These are phyloP conservation scores for Eupeodes latifasciatus DNA, from an alignment of 2,888 invertebrate genomes.

Conservation along the genomic window DNA sequence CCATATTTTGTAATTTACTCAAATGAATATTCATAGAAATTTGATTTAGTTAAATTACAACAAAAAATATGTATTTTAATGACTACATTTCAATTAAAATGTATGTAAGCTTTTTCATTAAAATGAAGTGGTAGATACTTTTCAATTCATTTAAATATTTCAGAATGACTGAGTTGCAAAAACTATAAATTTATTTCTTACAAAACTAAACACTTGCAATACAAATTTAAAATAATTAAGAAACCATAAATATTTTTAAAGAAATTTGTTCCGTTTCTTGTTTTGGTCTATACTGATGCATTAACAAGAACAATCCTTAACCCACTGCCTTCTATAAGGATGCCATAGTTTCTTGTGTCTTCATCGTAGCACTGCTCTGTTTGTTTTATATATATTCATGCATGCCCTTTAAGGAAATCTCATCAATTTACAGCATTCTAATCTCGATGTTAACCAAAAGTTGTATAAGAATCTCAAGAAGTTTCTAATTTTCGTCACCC, in stretches of 20 bases:
- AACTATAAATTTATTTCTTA: background rate
- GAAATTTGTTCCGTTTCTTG: slow-evolving; percentile 1
- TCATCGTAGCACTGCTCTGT: slow-evolving; percentile 22
- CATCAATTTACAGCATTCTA: slow-evolving; percentile 70
- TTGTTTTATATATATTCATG: background rate
- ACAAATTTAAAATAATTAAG: slow-evolving; percentile 57
- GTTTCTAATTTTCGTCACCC: slow-evolving; percentile 43
- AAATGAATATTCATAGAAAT: background rate
- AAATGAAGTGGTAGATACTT: background rate
- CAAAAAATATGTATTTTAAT: background rate
- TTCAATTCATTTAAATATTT: background rate
- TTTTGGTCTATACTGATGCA: background rate
- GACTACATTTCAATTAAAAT: slow-evolving; percentile 13
- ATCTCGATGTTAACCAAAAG: slow-evolving; percentile 49
- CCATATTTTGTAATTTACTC: too few relatives aligned
- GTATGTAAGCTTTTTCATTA: background rate
- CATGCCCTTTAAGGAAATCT: slow-evolving; percentile 39
- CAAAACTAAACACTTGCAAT: slow-evolving; percentile 34
- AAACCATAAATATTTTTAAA: slow-evolving; percentile 48
- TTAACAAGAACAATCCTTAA: too few relatives aligned
- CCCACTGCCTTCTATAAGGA: background rate
- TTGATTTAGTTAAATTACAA: background rate
- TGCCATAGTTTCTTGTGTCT: slow-evolving; percentile 29
- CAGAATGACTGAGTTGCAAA: background rate
- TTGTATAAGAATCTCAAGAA: slow-evolving; percentile 34